A percentile compares a stretch with the other conserved stretches of the same genome.
phyloP scores from a whole-genome alignment of 37 sponge, comb jelly and placozoan species.

The Tethya wilhelma region DNA sequence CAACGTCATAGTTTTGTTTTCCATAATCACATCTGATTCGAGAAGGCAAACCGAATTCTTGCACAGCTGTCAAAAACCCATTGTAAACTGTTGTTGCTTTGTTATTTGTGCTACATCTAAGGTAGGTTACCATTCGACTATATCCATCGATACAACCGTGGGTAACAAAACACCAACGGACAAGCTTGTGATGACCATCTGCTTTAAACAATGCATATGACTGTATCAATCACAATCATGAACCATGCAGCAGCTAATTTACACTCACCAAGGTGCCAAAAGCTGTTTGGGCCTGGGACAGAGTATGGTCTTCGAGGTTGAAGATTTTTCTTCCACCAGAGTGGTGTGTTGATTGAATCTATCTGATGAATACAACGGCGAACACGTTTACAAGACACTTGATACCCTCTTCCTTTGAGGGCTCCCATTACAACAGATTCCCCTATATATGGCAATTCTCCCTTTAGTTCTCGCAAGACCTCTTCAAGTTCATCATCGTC shows the following conservation, averaged over 20 bases:
- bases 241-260: not conserved
- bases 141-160: slow-evolving; percentile 33
- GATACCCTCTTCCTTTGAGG: not conserved
- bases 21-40: slow-evolving; percentile 34
- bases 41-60: slow-evolving; percentile 22
- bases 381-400: too few species aligned
- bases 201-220: not conserved
- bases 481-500: not conserved
- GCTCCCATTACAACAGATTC: not conserved
- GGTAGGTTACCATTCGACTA: slow-evolving; percentile 13
- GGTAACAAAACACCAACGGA: slow-evolving; percentile 30
- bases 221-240: not conserved
- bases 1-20: slow-evolving; percentile 27
- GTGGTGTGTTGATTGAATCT: not conserved
- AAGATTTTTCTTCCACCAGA: not conserved
- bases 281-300: not conserved
- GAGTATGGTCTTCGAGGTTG: not conserved
- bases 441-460: not conserved
- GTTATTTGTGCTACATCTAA: slow-evolving; percentile 25
- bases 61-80: slow-evolving; percentile 8
- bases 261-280: not conserved
- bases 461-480: not conserved
- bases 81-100: slow-evolving; percentile 6
- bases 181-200: slow-evolving; percentile 33
- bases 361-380: not conserved